These are phyloP conservation scores for Fissipunctia ypsillon DNA, from an alignment of 2,888 invertebrate species.

Conservation along the genomic window DNA sequence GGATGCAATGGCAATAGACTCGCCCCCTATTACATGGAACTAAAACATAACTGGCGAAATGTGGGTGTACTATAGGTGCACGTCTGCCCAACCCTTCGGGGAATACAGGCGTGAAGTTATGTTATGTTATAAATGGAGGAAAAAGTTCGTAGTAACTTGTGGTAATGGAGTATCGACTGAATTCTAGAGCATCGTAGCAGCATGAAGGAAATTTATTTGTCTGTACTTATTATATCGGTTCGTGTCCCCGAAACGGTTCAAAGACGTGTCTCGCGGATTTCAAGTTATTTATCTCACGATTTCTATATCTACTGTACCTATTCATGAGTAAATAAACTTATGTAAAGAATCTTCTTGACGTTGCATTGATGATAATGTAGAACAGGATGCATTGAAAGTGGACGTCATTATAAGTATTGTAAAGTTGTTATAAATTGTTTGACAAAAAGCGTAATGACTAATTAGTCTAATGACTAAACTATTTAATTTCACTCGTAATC, in stretches of 20 bases:
- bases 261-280: conserved; percentile 72
- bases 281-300: conserved; percentile 71
- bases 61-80: too few relatives aligned
- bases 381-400: neutral
- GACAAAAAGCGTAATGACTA: neutral
- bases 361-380: conserved; percentile 5
- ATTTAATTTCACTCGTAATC: conserved; percentile 1
- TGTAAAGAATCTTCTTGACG: conserved; percentile 27
- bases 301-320: conserved; percentile 54
- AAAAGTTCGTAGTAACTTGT: conserved; percentile 29
- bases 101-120: too few relatives aligned
- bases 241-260: conserved; percentile 77
- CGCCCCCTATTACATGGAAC: too few relatives aligned
- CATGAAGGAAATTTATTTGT: conserved; percentile 66
- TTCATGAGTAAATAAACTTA: conserved; percentile 41
- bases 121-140: neutral
- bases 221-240: conserved; percentile 67
- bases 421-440: conserved; percentile 1
- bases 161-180: conserved; percentile 41
- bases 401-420: neutral
- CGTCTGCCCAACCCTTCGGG: too few relatives aligned
- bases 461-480: neutral
- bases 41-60: too few relatives aligned
- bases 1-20: too few relatives aligned
- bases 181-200: conserved; percentile 60